Evolutionary conservation across 2,797 vertebrate genomes (phyloP).

Genomic region (Lophius americanus): DNA sequence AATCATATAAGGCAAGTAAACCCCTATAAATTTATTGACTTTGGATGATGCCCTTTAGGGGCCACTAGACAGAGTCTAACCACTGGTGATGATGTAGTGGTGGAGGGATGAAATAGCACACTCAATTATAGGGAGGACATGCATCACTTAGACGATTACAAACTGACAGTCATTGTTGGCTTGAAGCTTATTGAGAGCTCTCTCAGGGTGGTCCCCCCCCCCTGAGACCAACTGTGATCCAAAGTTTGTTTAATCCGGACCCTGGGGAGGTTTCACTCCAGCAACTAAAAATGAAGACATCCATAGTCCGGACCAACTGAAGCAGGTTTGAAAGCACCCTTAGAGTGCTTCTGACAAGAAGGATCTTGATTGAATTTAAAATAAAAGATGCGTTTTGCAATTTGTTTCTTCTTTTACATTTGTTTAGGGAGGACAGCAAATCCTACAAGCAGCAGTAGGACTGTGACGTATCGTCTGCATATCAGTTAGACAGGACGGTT

Average conservation of each 20-base stretch:
- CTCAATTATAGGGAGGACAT: neutral
- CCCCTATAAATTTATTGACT: slow-evolving; percentile 28
- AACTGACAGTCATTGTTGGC: neutral
- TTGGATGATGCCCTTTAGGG: slow-evolving; percentile 8
- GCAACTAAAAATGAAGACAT: no score
- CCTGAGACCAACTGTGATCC: no score
- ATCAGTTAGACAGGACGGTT: slow-evolving; percentile 17
- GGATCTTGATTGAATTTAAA: neutral
- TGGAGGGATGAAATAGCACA: neutral
- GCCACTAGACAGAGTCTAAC: slow-evolving; percentile 2
- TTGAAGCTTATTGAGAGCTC: neutral
- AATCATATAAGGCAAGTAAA: slow-evolving; percentile 26
- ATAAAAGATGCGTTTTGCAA: neutral
- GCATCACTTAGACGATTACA: neutral
- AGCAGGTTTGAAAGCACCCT: no score
- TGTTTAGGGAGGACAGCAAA: neutral
- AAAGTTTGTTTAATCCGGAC: no score
- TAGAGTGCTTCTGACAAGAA: neutral
- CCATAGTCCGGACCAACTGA: no score
- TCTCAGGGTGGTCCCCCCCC: neutral
- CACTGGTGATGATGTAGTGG: neutral
- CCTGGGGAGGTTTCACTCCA: no score
- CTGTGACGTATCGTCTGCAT: slow-evolving; percentile 11
- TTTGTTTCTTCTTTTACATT: slow-evolving; percentile 3
- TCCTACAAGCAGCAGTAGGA: neutral